Evolutionary conservation across 2,797 vertebrate species (phyloP), one percentile per base, ranked within the genome.

Genomic region (Tokudaia muenninki): DNA sequence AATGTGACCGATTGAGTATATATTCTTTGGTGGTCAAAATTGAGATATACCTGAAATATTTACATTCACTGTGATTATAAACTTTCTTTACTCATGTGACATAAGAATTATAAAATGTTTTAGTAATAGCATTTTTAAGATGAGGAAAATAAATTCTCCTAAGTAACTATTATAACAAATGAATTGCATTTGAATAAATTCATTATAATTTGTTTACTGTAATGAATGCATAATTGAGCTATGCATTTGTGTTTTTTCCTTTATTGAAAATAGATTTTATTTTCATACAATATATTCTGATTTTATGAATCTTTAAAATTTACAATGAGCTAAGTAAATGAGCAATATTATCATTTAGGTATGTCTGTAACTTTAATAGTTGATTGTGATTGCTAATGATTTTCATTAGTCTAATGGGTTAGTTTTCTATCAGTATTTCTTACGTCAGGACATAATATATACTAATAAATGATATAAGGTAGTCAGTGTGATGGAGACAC

Each of bases 111-210:
- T 24, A 55, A 63, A 97, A 81, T 67, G 3, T 90, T 96, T 90
- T 77, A 52, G 11, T 24, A 86, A 16, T 82, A 44, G 31, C 29
- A 0, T 24, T 77, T 6, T 65, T 52, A n/a, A 34, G 13, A 52
- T 50, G 82, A 81, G 16, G n/a, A 81, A n/a, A 92, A 61, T 47
- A 87, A 92, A 29, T 37, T 16, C 6, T 63, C 31, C 21, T 63
- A 29, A 34, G 29, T 93, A 44, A 81, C 59, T 83, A 19, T 3
- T n/a, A n/a, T 37, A 21, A 61, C 7, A 19, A 29, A 0, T 59
- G 44, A 83, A 12, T 97, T 97, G 78, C 24, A 90, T 91, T 80
- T 86, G 44, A 92, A 94, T 90, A 93, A 86, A 77, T 65, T 95
- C 12, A 77, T 89, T 91, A 55, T 79, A 59, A 1, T 90, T n/a